A percentile compares a stretch with the other conserved stretches of the same genome.
phyloP scores from a whole-genome alignment of 2,888 invertebrate genomes.

The Ochropleura leucogaster region DNA sequence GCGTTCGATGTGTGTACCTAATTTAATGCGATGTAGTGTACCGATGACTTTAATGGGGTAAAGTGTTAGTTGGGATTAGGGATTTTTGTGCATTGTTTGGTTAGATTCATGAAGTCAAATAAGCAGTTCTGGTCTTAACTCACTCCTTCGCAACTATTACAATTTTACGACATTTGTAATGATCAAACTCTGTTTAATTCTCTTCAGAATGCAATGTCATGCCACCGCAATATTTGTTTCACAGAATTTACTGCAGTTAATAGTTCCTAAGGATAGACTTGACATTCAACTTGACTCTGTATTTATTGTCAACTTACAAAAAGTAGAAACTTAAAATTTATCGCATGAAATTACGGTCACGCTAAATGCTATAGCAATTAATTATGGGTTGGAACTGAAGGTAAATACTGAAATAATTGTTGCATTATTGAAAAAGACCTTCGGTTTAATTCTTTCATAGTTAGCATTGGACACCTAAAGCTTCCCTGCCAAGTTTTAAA shows the following conservation, averaged over 20 bases:
- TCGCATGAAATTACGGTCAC: constrained; percentile 43
- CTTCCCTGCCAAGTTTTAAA: constrained; percentile 72
- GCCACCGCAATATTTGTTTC: constrained; percentile 23
- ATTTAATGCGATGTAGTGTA: constrained; percentile 50
- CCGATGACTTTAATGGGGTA: constrained; percentile 36
- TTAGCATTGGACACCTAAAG: constrained; percentile 53
- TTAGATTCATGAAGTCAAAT: background rate
- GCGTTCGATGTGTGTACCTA: constrained; percentile 56
- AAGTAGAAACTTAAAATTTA: constrained; percentile 37
- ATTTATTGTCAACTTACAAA: constrained; percentile 37
- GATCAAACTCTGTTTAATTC: background rate
- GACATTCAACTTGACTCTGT: constrained; percentile 58
- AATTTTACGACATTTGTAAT: background rate
- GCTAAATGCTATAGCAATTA: constrained; percentile 44
- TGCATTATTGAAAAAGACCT: constrained; percentile 48
- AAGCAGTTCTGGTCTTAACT: background rate
- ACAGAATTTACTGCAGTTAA: constrained; percentile 24
- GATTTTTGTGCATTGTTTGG: background rate
- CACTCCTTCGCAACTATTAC: background rate
- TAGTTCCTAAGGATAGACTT: constrained; percentile 30
- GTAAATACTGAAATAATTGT: constrained; percentile 13
- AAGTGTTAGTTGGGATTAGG: background rate
- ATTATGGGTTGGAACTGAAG: constrained; percentile 44
- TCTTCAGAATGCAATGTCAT: constrained; percentile 30
- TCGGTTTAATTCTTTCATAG: constrained; percentile 51